Conservation (phyloP, 2,797 vertebrate species). For the Dermochelys coriacea region DNA sequence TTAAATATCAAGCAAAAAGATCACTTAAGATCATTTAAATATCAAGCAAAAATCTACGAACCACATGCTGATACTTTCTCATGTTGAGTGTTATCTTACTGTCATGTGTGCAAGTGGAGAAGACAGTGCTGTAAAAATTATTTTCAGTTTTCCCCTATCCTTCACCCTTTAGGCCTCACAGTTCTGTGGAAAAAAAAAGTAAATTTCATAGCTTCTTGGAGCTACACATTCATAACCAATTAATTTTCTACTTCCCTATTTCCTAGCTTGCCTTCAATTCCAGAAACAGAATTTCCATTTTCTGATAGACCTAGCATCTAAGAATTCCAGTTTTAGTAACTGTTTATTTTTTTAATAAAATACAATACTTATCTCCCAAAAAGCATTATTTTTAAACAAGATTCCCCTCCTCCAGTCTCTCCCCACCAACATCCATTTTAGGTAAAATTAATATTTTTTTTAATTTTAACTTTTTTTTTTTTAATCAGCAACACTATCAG, state of each 20-base stretch:
- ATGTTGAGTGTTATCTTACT: no score
- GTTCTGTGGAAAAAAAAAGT: background rate
- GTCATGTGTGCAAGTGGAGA: background rate
- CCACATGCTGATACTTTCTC: no score
- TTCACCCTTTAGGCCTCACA: background rate
- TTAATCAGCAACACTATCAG: background rate
- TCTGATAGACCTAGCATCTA: background rate
- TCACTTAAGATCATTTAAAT: no score
- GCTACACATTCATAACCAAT: background rate
- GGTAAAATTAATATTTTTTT: background rate
- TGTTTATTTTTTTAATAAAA: background rate
- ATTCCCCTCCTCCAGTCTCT: background rate
- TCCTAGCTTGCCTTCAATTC: background rate
- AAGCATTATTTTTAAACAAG: background rate
- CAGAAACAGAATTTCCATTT: background rate
- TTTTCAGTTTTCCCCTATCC: background rate
- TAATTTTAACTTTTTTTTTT: background rate
- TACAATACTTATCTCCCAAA: background rate
- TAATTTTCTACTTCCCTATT: background rate
- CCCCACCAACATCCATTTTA: background rate
- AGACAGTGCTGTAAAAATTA: background rate
- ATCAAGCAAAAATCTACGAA: no score
- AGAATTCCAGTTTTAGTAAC: background rate
- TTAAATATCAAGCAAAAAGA: no score
- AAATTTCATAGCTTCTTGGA: background rate